These are phyloP conservation scores for Pollenia griseotomentosa DNA, from an alignment of 2,888 invertebrate species.

Conservation along the genomic window DNA sequence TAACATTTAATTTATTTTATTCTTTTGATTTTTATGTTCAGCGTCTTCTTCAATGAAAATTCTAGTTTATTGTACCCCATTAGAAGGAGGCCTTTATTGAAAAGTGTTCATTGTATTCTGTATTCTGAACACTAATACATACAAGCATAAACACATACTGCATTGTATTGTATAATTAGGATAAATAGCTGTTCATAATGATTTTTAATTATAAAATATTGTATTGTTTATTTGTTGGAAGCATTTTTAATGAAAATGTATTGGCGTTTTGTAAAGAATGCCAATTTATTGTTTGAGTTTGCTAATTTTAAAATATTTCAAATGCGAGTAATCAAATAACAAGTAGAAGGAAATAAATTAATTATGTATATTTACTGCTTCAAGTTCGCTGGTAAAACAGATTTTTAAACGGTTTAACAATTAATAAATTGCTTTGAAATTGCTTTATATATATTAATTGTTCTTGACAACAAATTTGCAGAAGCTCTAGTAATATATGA, in stretches of 20 bases:
- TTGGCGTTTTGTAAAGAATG: neutral
- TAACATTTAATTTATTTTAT: conserved; percentile 13
- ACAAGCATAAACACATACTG: neutral
- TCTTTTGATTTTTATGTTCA: neutral
- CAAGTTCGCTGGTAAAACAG: too few species aligned
- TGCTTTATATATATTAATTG: too few species aligned
- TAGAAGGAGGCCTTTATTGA: neutral
- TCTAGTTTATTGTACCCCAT: neutral
- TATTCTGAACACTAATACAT: neutral
- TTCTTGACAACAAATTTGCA: too few species aligned
- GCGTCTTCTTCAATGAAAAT: neutral
- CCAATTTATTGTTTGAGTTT: conserved; percentile 9
- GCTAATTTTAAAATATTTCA: conserved; percentile 3
- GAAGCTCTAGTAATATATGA: too few species aligned
- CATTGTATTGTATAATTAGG: neutral
- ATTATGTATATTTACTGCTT: neutral
- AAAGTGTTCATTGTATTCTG: conserved; percentile 16
- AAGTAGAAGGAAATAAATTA: neutral
- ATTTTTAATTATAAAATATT: conserved; percentile 31
- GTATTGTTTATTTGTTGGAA: neutral
- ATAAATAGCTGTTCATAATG: conserved; percentile 7
- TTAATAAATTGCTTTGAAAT: too few species aligned
- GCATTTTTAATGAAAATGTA: conserved; percentile 7
- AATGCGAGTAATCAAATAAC: neutral
- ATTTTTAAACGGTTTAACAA: too few species aligned